These are phyloP conservation scores for Orthosia incerta DNA, from an alignment of 2,888 invertebrate genomes.

Conservation along the genomic window DNA sequence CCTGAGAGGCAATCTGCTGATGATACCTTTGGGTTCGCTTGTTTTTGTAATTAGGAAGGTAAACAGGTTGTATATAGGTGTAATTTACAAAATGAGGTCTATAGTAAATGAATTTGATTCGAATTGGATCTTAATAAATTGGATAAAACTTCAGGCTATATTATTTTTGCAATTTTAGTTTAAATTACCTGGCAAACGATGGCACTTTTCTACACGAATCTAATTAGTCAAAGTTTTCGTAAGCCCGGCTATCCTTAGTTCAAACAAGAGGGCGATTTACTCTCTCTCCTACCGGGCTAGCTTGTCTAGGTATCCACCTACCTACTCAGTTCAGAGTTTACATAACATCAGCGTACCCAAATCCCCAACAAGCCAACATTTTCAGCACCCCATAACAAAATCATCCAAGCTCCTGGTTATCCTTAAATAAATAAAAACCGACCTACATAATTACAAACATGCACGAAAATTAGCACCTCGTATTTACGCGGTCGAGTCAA, in stretches of 20 bases:
- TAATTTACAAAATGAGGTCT: conserved; percentile 22
- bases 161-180: neutral
- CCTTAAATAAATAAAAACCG: neutral
- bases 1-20: conserved; percentile 13
- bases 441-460: conserved; percentile 9
- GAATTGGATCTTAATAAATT: neutral
- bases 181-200: neutral
- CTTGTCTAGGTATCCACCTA: no score
- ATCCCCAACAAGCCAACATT: neutral
- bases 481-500: conserved; percentile 48
- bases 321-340: no score
- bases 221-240: neutral
- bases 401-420: neutral
- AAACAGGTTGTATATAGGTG: conserved; percentile 6
- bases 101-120: neutral
- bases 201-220: neutral
- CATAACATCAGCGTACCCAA: neutral
- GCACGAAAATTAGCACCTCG: conserved; percentile 36
- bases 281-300: neutral
- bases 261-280: neutral
- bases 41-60: conserved; percentile 29
- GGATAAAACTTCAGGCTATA: neutral
- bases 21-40: conserved; percentile 1
- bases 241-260: no score
- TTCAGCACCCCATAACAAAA: neutral